Base-by-base conservation (phyloP, 2,113 vertebrate species). In the Toxotes chatareus region DNA sequence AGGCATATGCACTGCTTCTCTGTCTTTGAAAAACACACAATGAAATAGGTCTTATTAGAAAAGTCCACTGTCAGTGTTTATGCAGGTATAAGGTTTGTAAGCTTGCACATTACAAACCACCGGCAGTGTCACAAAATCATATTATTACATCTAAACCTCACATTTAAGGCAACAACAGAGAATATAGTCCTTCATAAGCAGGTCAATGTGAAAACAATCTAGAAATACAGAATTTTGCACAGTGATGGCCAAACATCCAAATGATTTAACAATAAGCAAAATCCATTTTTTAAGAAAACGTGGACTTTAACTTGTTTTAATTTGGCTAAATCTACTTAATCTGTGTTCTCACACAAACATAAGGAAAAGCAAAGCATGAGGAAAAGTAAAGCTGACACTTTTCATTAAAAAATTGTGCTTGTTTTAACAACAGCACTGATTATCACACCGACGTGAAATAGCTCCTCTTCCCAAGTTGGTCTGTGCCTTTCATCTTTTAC, bases 401-500 rank as follows among this genome's bases (percentile, higher is more conserved):
- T 81, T 70, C 23, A 40, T 34, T 27, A 27, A 16, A 36, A 62
- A 56, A 44, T 19, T 7, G 16, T 16, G 23, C 78, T 84, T 59
- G 79, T 87, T 86, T 88, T 76, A 57, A 70, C 44, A 75, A 32
- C 70, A 40, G 59, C 36, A 10, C 47, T 56, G 64, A 74, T 67
- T 85, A 36, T 82, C 92, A 92, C 86, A 46, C 64, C 34, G 65
- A 91, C 47, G 93, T 93, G 90, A 94, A 90, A 90, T 42, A 56
- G 84, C 82, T 89, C 90, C 83, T 86, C 82, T 60, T 76, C 76
- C 84, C 86, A 46, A 59, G 83, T 72, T 74, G 76, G 49, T 36
- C 77, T 13, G 68, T 2, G 71, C 83, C 90, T 94, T 95, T 95
- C 89, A 93, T 93, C 89, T 94, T 94, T 94, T 91, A 93, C 89